Percentiles rank a stretch among this genome's conserved stretches.
Evolutionary conservation across 2,113 vertebrate genomes (phyloP).

Genomic region (Gymnogyps californianus): DNA sequence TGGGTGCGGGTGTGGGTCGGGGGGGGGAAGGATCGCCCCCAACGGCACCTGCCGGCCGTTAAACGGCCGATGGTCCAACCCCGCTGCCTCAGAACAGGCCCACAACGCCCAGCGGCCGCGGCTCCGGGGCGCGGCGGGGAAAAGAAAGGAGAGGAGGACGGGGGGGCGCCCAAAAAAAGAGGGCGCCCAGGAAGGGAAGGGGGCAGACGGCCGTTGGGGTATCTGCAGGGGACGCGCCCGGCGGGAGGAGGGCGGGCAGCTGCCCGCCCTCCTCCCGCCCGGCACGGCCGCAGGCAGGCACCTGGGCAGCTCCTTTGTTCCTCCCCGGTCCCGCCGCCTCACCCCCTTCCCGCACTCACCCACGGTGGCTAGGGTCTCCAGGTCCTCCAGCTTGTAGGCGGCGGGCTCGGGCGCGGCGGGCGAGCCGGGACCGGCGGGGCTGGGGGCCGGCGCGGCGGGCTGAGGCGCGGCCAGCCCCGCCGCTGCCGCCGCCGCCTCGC

Average conservation of each 20-base stretch:
- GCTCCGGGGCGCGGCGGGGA: not conserved
- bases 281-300: not conserved
- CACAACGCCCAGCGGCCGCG: not conserved
- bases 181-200: not conserved
- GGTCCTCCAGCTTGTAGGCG: slow-evolving; percentile 78
- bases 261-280: not conserved
- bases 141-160: not conserved
- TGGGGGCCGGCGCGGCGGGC: not conserved
- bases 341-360: slow-evolving; percentile 74
- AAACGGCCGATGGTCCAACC: not conserved
- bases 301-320: slow-evolving; percentile 30
- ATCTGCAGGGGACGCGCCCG: not conserved
- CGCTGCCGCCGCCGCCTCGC: not conserved
- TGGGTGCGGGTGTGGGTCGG: accelerated
- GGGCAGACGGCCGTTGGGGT: not conserved
- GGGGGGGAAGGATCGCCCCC: not conserved
- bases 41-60: slow-evolving; percentile 13
- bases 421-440: not conserved
- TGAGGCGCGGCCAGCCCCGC: slow-evolving; percentile 10
- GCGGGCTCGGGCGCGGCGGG: slow-evolving; percentile 33
- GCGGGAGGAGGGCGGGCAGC: not conserved
- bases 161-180: no score
- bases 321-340: not conserved
- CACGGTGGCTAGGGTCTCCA: slow-evolving; percentile 87
- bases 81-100: not conserved